A percentile compares a stretch with the other conserved stretches of the same genome.
Evolutionary conservation across 2,797 vertebrate species (phyloP).

Genomic region (Lateolabrax maculatus): DNA sequence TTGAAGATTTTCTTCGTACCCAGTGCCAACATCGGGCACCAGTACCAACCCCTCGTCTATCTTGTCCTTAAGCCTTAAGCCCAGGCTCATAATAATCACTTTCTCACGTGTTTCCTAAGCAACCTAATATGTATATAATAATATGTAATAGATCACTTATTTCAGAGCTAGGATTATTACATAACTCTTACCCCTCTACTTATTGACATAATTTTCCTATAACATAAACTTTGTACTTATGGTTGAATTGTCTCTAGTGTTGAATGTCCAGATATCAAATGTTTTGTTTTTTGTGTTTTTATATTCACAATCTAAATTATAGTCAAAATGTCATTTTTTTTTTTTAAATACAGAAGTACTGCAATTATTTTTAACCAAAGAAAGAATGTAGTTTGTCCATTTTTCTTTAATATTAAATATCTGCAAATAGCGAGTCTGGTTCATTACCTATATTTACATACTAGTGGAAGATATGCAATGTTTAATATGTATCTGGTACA

Average conservation of each 20-base stretch:
- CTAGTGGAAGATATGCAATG: too few species aligned
- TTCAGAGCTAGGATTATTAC: conserved; percentile 30
- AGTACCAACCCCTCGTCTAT: conserved; percentile 22
- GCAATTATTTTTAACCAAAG: not conserved
- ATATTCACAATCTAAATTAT: not conserved
- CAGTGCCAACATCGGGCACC: conserved; percentile 9
- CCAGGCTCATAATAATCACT: conserved; percentile 33
- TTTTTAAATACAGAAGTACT: not conserved
- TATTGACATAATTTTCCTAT: not conserved
- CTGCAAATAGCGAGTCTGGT: too few species aligned
- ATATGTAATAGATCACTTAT: too few species aligned
- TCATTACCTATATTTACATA: too few species aligned
- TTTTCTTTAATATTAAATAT: too few species aligned
- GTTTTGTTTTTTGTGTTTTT: not conserved
- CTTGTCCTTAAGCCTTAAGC: conserved; percentile 25
- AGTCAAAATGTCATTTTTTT: too few species aligned
- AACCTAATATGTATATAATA: conserved; percentile 20
- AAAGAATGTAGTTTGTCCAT: not conserved
- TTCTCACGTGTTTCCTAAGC: conserved; percentile 24
- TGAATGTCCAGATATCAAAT: not conserved
- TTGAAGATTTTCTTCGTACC: conserved; percentile 27
- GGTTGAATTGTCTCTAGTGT: not conserved
- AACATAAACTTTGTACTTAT: not conserved
- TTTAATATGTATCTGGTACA: too few species aligned
- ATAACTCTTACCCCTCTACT: conserved; percentile 9